Conservation (phyloP, 2,797 vertebrate species). For the Caiman crocodilus region DNA sequence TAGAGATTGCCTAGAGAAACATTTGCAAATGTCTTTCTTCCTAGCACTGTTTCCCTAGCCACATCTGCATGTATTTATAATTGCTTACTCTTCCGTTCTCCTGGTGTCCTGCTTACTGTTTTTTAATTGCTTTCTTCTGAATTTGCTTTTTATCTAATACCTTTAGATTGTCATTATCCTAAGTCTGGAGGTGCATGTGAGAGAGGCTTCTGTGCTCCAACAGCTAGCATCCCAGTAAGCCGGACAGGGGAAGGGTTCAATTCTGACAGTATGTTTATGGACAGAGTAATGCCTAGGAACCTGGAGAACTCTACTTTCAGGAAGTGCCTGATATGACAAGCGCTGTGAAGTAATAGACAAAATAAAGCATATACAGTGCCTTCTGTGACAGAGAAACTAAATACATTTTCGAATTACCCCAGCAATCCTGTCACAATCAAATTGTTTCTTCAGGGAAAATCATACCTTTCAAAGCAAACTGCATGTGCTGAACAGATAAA, state of each 20-base stretch:
- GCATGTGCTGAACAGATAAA: neutral
- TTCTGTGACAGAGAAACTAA: neutral
- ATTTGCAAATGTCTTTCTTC: neutral
- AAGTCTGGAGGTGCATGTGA: rapidly evolving
- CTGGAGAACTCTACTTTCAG: neutral
- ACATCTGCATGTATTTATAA: neutral
- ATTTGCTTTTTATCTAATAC: neutral
- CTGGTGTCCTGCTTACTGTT: neutral
- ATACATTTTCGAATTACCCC: neutral
- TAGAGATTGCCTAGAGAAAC: neutral
- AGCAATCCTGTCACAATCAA: neutral
- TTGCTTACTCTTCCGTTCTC: neutral
- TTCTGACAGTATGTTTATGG: neutral
- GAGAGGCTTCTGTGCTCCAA: neutral
- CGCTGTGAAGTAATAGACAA: neutral
- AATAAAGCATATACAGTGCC: neutral
- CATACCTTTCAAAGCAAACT: neutral
- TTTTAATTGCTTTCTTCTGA: neutral
- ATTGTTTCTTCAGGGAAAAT: neutral
- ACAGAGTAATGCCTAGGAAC: neutral
- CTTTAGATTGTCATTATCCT: neutral
- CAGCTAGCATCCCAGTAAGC: neutral
- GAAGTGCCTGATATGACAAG: neutral
- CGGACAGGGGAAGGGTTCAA: neutral
- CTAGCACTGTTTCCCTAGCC: neutral